phyloP scores from a whole-genome alignment of 2,888 invertebrate species.

The Amblyjoppa proteus region DNA sequence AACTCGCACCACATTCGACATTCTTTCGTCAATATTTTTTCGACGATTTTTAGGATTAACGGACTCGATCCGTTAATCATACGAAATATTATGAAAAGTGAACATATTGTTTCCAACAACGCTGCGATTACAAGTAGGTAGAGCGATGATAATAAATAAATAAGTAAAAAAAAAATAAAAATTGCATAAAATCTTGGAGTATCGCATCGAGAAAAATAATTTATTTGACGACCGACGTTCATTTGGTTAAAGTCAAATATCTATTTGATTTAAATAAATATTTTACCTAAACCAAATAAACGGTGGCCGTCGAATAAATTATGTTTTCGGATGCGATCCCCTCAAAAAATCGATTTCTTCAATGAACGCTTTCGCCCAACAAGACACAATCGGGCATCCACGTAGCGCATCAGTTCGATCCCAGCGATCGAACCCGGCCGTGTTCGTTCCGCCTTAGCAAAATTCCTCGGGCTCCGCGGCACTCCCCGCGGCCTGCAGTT shows the following conservation, averaged over 20 bases:
- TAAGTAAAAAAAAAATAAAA: not conserved
- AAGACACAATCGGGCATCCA: not conserved
- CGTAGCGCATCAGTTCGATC: not conserved
- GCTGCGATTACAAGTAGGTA: not conserved
- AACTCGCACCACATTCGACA: not conserved
- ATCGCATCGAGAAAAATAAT: not conserved
- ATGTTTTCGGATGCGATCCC: too few species aligned
- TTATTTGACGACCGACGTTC: too few species aligned
- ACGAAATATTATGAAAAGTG: not conserved
- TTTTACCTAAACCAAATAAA: too few species aligned
- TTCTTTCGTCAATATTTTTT: not conserved
- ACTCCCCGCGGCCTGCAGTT: constrained; percentile 63
- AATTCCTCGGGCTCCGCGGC: not conserved
- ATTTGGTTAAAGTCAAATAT: too few species aligned
- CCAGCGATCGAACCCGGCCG: not conserved
- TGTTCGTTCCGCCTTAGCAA: not conserved
- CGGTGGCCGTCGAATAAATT: too few species aligned
- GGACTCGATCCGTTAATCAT: too few species aligned
- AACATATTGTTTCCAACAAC: not conserved
- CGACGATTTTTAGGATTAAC: too few species aligned
- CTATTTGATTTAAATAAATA: too few species aligned
- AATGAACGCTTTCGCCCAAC: not conserved
- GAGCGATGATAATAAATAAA: not conserved
- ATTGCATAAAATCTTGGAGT: not conserved
- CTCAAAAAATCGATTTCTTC: not conserved